Base-by-base conservation (phyloP, 2,113 vertebrate species). In the Psittacula cyanocephala region DNA sequence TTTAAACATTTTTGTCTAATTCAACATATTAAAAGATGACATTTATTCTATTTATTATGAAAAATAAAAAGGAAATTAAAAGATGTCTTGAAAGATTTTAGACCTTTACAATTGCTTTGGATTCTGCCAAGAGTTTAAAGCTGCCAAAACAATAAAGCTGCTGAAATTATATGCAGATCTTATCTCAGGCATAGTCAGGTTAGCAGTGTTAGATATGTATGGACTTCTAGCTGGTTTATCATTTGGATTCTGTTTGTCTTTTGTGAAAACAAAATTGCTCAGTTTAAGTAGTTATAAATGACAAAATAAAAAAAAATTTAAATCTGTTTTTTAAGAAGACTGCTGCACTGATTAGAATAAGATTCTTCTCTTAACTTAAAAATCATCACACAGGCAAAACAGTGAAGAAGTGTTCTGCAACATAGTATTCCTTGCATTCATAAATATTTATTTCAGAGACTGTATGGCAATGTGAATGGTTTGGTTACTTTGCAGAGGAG, bases 61-160 rank as follows among this genome's bases (percentile, higher is more conserved):
- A 53, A 62, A 43, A 43, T 16, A 41, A 79, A 79, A 93, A 94
- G 91, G 88, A 95, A 97, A 96, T 95, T 67, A 94, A 83, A 96
- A 96, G 86, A 88, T 92, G 46, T 88, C 65, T 53, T 60, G 25
- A 67, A 92, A 93, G 71, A 94, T 88, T 86, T 81, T 87, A 23
- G 24, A 17, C 23, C 18, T 57, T 91, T 67, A 43, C 18, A 69
- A 25, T 68, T 79, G 28, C 44, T 71, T 3, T 15, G 49, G 5
- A 68, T 72, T 83, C 52, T 96, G 25, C 19, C 24, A 64, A 74
- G 59, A 83, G 65, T 63, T 65, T 82, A 77, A 75, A 81, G 85
- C 77, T 78, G 8, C 37, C 86, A 29, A 3, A 74, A 86, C 8
- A 7, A 39, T 76, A 90, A 91, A 89, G n/a, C 59, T 85, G 31